phyloP scores from a whole-genome alignment of 2,113 vertebrate genomes.

The Indicator maculatus region DNA sequence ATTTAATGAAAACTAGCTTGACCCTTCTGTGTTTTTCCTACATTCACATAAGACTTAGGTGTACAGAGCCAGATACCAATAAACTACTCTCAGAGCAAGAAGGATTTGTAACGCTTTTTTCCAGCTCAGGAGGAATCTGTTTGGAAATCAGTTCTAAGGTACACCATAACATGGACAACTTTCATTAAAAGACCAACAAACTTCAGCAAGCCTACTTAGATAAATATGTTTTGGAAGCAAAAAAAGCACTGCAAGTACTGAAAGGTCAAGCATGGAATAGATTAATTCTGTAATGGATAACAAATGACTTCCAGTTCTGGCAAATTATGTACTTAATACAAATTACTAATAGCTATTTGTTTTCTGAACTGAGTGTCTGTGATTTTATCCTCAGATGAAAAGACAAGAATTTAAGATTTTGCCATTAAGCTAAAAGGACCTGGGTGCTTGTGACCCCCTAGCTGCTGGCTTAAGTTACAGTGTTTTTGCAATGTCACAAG shows the following conservation, averaged over 20 bases:
- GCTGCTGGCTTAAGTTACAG: background rate
- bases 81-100: background rate
- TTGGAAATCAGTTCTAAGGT: background rate
- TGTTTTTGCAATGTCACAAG: background rate
- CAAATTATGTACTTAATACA: conserved; percentile 19
- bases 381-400: conserved; percentile 22
- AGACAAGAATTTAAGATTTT: conserved; percentile 13
- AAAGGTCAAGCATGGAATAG: conserved; percentile 36
- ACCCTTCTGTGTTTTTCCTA: background rate
- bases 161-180: background rate
- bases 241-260: background rate
- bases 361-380: conserved; percentile 15
- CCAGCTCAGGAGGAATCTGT: background rate
- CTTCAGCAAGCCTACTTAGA: background rate
- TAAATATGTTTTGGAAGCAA: background rate
- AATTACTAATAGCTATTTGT: conserved; percentile 9
- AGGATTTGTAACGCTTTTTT: background rate
- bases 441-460: background rate
- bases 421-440: background rate
- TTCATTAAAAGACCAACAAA: background rate
- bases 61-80: background rate
- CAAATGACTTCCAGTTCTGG: conserved; percentile 8
- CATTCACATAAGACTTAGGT: background rate
- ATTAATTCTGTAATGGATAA: conserved; percentile 31
- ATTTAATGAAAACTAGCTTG: background rate